phyloP scores from a whole-genome alignment of 1,140 invertebrate genomes.

The Lanistes nyassanus region DNA sequence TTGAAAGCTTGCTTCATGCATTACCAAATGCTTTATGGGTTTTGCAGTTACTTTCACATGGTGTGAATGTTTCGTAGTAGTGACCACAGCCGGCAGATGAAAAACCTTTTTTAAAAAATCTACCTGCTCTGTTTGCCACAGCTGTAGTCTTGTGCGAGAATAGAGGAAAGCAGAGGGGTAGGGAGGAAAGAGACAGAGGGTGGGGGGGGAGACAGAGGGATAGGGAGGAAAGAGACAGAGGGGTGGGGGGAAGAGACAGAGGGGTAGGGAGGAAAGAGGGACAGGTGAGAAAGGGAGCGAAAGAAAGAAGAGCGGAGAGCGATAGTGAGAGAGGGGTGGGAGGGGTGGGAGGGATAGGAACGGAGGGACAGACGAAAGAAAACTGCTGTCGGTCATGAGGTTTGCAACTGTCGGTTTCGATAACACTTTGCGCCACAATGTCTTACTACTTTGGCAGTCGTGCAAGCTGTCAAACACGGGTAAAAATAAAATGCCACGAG shows the following conservation, averaged over 20 bases:
- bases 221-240: background rate
- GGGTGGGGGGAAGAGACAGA: background rate
- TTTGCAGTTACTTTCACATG: no score
- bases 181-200: background rate
- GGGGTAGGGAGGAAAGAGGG: background rate
- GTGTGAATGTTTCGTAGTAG: no score
- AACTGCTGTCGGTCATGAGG: background rate
- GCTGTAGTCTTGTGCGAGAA: no score
- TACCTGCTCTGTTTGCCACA: no score
- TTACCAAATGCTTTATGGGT: no score
- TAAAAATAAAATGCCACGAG: background rate
- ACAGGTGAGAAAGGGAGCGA: background rate
- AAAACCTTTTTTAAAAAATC: no score
- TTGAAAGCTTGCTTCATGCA: no score
- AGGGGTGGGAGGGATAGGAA: background rate
- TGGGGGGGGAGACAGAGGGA: background rate
- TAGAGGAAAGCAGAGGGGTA: no score
- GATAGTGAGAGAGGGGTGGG: background rate
- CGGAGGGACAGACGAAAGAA: background rate
- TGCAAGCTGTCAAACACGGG: background rate
- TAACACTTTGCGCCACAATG: background rate
- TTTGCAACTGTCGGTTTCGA: background rate
- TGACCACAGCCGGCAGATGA: no score
- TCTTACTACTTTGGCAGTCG: background rate
- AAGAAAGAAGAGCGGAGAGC: background rate